Evolutionary conservation across 2,888 invertebrate genomes (phyloP), one percentile per base, ranked within the genome.

Genomic region (Caenorhabditis imperialis): DNA sequence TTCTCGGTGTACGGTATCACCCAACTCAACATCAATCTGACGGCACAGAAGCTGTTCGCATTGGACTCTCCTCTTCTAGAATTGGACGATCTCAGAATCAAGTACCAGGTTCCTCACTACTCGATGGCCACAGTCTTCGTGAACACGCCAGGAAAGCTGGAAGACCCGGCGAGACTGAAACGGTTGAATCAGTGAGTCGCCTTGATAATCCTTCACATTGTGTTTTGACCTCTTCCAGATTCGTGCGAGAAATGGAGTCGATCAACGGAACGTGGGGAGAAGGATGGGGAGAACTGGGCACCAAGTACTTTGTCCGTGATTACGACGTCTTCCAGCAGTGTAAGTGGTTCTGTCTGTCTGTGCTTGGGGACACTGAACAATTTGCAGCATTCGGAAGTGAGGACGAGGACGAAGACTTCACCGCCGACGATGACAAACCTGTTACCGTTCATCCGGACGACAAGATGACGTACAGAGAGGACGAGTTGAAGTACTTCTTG

Each of bases 1-100:
- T 57, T 86, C 48, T 78, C 84, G 37, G 76, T 87, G 54, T 86
- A 79, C 67, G 86, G 86, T 23, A 86, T 86, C 51, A 82, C 84
- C 1, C 77, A 69, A 42, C 67, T 86, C 51, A 81, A 86, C 58
- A 84, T 86, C 65, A 84, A 86, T 50, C 50, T 86, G 37, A 82
- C 86, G 0, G 77, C 84, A 10, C 80, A 84, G 62, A 86, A 86
- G 62, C 69, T 86, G 16, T 86, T 86, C 71, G 81, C 86, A 1
- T 53, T 73, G 8, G 86, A 86, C 42, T 86, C 86, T 3, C 85
- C 86, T 2, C 61, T 86, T 5, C 54, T 85, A 12, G 77, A 81
- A 30, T 38, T 75, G 38, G 69, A 75, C 25, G 76, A 67, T 53
- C 44, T 76, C 12, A 60, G 67, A 18, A 84, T 85, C 18, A 77